A percentile compares a stretch with the other conserved stretches of the same genome.
phyloP scores from a whole-genome alignment of 2,888 invertebrate species.

The Rhingia rostrata region DNA sequence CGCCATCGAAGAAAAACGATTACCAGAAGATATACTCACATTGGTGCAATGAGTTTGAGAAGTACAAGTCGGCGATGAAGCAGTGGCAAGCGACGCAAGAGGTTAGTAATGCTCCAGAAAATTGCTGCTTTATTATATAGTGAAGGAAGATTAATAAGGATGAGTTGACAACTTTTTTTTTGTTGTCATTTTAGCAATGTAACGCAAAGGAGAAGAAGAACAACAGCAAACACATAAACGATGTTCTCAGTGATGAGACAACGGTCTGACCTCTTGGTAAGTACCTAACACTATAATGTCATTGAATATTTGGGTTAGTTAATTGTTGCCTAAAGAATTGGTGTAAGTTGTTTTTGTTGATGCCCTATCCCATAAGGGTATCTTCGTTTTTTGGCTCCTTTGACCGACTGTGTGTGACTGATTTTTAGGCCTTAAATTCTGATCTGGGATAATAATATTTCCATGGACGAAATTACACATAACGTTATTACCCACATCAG shows the following conservation, averaged over 20 bases:
- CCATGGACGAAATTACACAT: no score
- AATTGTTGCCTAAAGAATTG: no score
- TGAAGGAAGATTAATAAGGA: background rate
- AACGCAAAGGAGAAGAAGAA: conserved; percentile 80
- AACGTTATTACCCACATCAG: no score
- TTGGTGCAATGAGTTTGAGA: conserved; percentile 99
- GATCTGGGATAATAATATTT: no score
- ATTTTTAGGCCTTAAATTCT: no score
- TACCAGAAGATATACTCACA: conserved; percentile 98
- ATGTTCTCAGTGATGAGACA: conserved; percentile 82
- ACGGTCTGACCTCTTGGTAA: conserved; percentile 82
- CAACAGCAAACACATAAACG: conserved; percentile 82
- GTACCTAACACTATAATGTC: conserved; percentile 45
- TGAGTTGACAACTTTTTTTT: background rate
- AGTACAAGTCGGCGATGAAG: conserved; percentile 98
- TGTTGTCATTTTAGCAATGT: conserved; percentile 79
- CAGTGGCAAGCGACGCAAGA: conserved; percentile 97
- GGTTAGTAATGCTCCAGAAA: conserved; percentile 85
- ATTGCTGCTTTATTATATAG: background rate
- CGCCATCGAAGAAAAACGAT: conserved; percentile 94
- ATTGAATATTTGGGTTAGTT: no score
- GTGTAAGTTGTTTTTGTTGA: no score
- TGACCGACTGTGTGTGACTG: no score
- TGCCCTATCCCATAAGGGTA: no score
- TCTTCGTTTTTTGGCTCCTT: no score